Base-by-base conservation (phyloP, 2,113 vertebrate genomes). In the Dasyornis broadbenti region DNA sequence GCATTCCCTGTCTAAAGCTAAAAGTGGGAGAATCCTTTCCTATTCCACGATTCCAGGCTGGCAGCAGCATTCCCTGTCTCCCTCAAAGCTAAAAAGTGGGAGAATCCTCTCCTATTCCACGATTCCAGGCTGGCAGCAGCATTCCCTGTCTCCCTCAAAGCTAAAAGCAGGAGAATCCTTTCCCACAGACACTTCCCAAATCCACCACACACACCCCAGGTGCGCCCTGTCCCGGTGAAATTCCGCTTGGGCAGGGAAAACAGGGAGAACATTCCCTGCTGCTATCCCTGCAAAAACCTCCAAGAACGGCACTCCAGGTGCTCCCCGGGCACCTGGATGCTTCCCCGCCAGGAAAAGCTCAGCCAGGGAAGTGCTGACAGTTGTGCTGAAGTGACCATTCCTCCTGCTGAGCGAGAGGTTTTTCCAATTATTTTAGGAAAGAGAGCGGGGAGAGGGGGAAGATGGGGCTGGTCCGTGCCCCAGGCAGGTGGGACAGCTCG, bases 121-220 rank as follows among this genome's bases (percentile, higher is more conserved):
- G 17, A 37, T 23, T 37, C 63, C 83, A 30, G 4, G 10, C 15
- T 9, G 22, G 45, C 52, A 79, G 52, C 44, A 4, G 42, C 64
- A 7, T 52, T 5, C 6, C 3, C 3, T 22, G 44, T 0, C 13
- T 15, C 72, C 77, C 23, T 15, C 0, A 11, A 6, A 35, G 28
- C 53, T 42, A 5, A 3, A 57, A 37, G 35, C 0, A 23, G 30
- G 72, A 63, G 4, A 4, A 63, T 6, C 65, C 35, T 31, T 17
- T 1, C 37, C 35, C 5, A 4, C 52, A 68, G 47, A 17, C 0
- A 0, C 23, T 4, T 24, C 42, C 9, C 52, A 35, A 49, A 21
- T 11, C 54, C 30, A 6, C 23, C 40, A 27, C 0, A 0, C 40
- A 27, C 0, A 0, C 14, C 31, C 56, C 66, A 50, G 31, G 14